Base-by-base conservation (phyloP, 1,140 invertebrate species). In the Bicyclus anynana region DNA sequence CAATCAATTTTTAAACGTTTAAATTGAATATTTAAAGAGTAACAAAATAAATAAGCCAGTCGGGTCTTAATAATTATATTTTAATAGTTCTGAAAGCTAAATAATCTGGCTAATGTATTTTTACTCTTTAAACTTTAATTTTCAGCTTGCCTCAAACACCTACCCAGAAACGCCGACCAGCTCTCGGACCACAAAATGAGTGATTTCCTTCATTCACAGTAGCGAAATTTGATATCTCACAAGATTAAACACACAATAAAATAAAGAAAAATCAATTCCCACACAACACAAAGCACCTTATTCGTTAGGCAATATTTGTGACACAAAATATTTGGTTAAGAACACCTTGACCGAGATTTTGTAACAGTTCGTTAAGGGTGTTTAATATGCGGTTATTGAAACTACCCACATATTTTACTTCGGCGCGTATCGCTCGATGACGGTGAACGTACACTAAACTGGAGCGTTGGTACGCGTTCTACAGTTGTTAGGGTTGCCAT, bases 191-290 rank as follows among this genome's bases (percentile, higher is more conserved):
- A n/a, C n/a, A 18, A 35, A 13, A 18, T 26, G 13, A 60, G 44
- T 50, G 38, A 54, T 52, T 59, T 58, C 48, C 49, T 52, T 53
- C 47, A 55, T 37, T 52, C 67, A 70, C 67, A 75, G 72, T 79
- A 80, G 76, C 78, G 77, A 82, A 82, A 80, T 72, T 73, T 59
- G 59, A 79, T 76, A 63, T 79, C 69, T 66, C 75, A 70, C 62
- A 57, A 57, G 67, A 78, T 78, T 29, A 29, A 5, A 29, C 23
- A 29, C 5, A 29, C 10, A 7, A 29, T 29, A 70, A 72, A 64
- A 67, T 59, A 71, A 69, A 68, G 59, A 60, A 67, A 59, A 66
- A 68, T 23, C 52, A 63, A 66, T 69, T 74, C 71, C 71, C 77
- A 77, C 75, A 69, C 70, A 12, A 65, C 59, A 58, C 1, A 40